A percentile compares a stretch with the other conserved stretches of the same genome.
phyloP scores from a whole-genome alignment of 2,113 vertebrate genomes.

The Hucho hucho region DNA sequence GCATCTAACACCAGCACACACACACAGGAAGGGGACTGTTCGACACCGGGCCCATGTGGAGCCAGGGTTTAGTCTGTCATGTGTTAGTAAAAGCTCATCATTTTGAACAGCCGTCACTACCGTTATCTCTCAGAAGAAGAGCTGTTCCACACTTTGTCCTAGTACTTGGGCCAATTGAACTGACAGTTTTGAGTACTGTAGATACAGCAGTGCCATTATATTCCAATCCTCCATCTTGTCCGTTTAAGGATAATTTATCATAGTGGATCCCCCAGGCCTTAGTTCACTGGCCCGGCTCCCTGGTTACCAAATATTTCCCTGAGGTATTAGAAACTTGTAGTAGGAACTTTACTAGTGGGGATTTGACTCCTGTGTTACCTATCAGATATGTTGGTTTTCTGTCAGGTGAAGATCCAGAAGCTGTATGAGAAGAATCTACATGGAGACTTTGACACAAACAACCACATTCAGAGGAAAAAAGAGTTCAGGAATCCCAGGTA shows the following conservation, averaged over 20 bases:
- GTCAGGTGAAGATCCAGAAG: conserved; percentile 94
- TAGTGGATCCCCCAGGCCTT: background rate
- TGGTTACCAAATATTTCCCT: conserved; percentile 62
- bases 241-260: background rate
- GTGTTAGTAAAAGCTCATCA: background rate
- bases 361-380: too few relatives aligned
- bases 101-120: background rate
- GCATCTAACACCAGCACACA: background rate
- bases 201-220: background rate
- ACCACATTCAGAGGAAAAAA: conserved; percentile 95
- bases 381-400: background rate
- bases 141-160: too few relatives aligned
- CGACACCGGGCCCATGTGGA: too few relatives aligned
- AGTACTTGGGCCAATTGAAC: too few relatives aligned
- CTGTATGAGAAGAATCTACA: conserved; percentile 92
- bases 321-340: conserved; percentile 30
- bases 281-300: conserved; percentile 29
- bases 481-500: conserved; percentile 98
- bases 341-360: too few relatives aligned
- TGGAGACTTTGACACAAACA: conserved; percentile 96
- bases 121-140: too few relatives aligned
- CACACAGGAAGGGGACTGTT: background rate
- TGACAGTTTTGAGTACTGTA: too few relatives aligned
- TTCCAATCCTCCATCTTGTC: too few relatives aligned
- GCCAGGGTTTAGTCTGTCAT: background rate